phyloP scores from a whole-genome alignment of 2,888 invertebrate genomes.

The Pheosia gnoma region DNA sequence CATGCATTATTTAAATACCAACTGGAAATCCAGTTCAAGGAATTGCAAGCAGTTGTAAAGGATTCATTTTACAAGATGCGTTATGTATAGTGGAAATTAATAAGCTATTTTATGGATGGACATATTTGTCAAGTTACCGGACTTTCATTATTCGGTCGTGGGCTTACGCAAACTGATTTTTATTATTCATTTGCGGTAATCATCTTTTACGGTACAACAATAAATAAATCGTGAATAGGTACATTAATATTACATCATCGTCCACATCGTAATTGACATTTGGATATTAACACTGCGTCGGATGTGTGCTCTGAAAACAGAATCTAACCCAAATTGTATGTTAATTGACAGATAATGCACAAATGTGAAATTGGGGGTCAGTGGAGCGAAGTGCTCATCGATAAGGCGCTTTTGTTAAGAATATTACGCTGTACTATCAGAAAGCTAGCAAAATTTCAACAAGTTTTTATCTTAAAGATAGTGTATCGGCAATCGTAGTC shows the following conservation, averaged over 20 bases:
- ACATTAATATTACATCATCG: neutral
- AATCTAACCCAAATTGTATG: constrained; percentile 24
- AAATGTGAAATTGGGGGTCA: constrained; percentile 39
- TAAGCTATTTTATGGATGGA: constrained; percentile 6
- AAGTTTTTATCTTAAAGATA: constrained; percentile 8
- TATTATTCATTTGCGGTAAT: neutral
- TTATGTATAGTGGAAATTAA: constrained; percentile 16
- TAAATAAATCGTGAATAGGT: neutral
- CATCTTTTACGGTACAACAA: neutral
- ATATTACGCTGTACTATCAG: neutral
- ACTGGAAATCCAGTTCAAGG: constrained; percentile 67
- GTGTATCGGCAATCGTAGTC: constrained; percentile 35
- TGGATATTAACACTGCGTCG: neutral
- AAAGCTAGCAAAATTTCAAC: neutral
- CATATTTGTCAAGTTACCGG: constrained; percentile 7
- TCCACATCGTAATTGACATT: neutral
- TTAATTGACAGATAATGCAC: constrained; percentile 30
- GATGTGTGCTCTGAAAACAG: neutral
- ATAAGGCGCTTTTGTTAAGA: constrained; percentile 28
- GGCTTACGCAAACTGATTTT: neutral
- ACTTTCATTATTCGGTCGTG: constrained; percentile 12
- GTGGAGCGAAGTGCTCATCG: constrained; percentile 33
- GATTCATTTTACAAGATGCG: constrained; percentile 18
- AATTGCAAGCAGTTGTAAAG: constrained; percentile 29
- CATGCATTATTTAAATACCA: constrained; percentile 54